Evolutionary conservation across 2,797 vertebrate genomes (phyloP).

Genomic region (Chloroceryle amazona): DNA sequence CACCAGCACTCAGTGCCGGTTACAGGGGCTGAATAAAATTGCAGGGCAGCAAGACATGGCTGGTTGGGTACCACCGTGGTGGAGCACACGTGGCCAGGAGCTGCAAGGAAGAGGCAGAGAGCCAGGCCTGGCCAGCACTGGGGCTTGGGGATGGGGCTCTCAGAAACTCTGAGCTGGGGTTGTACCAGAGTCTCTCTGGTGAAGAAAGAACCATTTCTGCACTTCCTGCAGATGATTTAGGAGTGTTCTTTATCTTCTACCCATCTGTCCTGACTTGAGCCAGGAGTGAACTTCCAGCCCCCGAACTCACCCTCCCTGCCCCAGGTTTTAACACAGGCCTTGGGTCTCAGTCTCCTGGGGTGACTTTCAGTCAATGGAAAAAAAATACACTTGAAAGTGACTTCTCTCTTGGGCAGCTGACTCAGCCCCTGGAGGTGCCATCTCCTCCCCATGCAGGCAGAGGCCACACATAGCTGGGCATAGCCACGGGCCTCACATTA

Average conservation of each 20-base stretch:
- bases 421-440: not conserved
- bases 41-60: not conserved
- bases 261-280: fast-evolving
- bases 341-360: not conserved
- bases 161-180: not conserved
- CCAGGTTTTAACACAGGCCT: not conserved
- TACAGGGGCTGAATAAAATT: not conserved
- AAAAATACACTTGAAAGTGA: not conserved
- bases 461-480: not conserved
- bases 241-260: not conserved
- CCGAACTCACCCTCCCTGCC: fast-evolving
- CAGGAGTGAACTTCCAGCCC: not conserved
- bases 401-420: not conserved
- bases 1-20: not conserved
- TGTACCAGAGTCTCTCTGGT: not conserved
- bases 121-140: not conserved
- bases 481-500: not conserved
- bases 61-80: not conserved
- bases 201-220: not conserved
- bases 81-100: not conserved
- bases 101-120: not conserved
- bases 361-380: not conserved
- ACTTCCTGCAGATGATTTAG: not conserved
- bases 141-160: not conserved
- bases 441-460: not conserved